Evolutionary conservation across 2,113 vertebrate genomes (phyloP), one percentile per base, ranked within the genome.

Genomic region (Sula dactylatra): DNA sequence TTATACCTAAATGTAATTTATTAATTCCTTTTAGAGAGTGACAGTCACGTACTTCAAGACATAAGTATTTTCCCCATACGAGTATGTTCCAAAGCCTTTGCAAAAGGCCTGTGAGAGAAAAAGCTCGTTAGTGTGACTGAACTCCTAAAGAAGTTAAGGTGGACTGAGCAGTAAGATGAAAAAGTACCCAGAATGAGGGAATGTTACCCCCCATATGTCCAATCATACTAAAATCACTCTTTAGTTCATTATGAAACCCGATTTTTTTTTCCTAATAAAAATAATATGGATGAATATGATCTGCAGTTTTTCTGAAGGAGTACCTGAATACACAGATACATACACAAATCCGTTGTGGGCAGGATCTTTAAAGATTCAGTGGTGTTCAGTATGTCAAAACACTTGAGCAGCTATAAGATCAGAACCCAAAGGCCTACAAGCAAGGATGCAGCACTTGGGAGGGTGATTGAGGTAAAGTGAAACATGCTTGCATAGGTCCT

Each of bases 21-120:
- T 79, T 74, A 40, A 78, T 79, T 79, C 31, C 10, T 83, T 88
- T 66, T 58, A 58, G 52, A 52, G 19, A 50, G 26, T 56, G 66
- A 25, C 29, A 88, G 74, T 62, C 42, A 19, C 19, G 14, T 88
- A 71, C 92, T 95, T 94, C 69, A 78, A 90, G 70, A 59, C 27
- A 8, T 8, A 90, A 61, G 32, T 47, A 49, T 95, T 94, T 95
- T 89, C 81, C 83, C 26, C 31, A 31, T 64, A 90, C 7, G 8
- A 80, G 47, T 66, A 73, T 70, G 49, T 96, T 96, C 78, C 90
- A 95, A 91, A 94, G 73, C 49, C 20, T 84, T 80, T 95, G 62
- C 92, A 96, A 95, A 88, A 54, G 7, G 31, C 77, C 72, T 76
- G 40, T 32, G 86, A 96, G 72, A 94, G 65, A 9, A 77, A 94